Conservation (phyloP, 2,888 invertebrate genomes). For the Drosophila anomalata region DNA sequence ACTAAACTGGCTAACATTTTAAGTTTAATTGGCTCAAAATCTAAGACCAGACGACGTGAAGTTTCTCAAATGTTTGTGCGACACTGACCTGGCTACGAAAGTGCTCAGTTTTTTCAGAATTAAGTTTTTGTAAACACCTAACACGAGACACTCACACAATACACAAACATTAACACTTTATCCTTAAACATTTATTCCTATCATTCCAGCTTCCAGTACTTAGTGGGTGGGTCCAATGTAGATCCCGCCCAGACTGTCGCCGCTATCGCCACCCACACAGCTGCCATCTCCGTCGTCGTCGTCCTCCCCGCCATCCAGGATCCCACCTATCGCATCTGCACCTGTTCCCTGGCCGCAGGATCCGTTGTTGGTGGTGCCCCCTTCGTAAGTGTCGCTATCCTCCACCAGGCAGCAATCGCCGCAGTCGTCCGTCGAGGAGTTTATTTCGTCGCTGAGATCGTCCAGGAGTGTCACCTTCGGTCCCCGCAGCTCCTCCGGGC, state of each 20-base stretch:
- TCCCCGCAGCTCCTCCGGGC: constrained; percentile 50
- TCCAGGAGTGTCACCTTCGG: constrained; percentile 78
- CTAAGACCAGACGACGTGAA: not conserved
- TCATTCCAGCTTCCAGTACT: constrained; percentile 54
- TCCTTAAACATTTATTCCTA: constrained; percentile 11
- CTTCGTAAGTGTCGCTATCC: constrained; percentile 66
- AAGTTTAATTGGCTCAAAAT: not conserved
- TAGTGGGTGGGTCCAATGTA: constrained; percentile 66
- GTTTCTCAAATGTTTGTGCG: not conserved
- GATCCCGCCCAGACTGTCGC: constrained; percentile 61
- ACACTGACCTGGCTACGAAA: not conserved
- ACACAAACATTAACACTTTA: constrained; percentile 3
- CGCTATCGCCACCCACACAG: constrained; percentile 59
- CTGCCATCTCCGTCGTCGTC: constrained; percentile 48
- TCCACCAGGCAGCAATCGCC: constrained; percentile 69
- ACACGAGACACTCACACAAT: not conserved
- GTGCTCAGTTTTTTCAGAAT: not conserved
- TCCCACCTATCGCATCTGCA: constrained; percentile 1
- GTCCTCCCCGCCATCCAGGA: constrained; percentile 14
- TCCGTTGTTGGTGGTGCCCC: constrained; percentile 47
- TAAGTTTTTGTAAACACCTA: not conserved
- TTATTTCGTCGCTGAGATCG: constrained; percentile 69
- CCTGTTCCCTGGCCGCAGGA: constrained; percentile 28
- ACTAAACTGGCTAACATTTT: constrained; percentile 3
- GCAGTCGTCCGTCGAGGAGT: constrained; percentile 69